phyloP scores from a whole-genome alignment of 2,888 invertebrate genomes.

The Troides aeacus region DNA sequence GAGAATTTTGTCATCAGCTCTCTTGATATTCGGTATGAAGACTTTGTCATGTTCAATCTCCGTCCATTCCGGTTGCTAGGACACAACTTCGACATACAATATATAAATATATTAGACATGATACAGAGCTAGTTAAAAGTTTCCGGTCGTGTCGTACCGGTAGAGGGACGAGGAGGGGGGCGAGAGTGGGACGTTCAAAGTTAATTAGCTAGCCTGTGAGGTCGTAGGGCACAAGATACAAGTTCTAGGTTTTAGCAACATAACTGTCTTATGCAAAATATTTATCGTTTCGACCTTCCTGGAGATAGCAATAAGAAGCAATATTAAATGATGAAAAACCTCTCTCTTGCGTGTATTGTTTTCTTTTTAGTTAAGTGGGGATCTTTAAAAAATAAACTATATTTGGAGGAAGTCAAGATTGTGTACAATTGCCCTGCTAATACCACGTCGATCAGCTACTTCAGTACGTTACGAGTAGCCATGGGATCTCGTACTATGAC shows the following conservation, averaged over 20 bases:
- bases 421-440: too few relatives aligned
- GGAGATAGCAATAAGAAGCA: too few relatives aligned
- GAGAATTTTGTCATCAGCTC: neutral
- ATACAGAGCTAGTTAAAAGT: constrained; percentile 47
- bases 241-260: neutral
- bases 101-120: constrained; percentile 33
- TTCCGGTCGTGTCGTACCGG: constrained; percentile 40
- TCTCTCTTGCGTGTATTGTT: too few relatives aligned
- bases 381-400: too few relatives aligned
- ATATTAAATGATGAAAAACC: too few relatives aligned
- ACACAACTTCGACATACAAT: neutral
- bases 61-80: neutral
- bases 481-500: too few relatives aligned
- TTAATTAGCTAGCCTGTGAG: constrained; percentile 44
- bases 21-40: neutral
- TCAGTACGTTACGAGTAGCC: too few relatives aligned
- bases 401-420: too few relatives aligned
- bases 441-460: too few relatives aligned
- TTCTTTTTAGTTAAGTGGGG: too few relatives aligned
- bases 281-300: neutral
- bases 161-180: too few relatives aligned
- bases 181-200: constrained; percentile 33
- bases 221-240: constrained; percentile 16
- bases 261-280: neutral
- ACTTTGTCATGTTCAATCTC: neutral